Evolutionary conservation across 2,113 vertebrate species (phyloP).

Genomic region (Tachysurus fulvidraco): DNA sequence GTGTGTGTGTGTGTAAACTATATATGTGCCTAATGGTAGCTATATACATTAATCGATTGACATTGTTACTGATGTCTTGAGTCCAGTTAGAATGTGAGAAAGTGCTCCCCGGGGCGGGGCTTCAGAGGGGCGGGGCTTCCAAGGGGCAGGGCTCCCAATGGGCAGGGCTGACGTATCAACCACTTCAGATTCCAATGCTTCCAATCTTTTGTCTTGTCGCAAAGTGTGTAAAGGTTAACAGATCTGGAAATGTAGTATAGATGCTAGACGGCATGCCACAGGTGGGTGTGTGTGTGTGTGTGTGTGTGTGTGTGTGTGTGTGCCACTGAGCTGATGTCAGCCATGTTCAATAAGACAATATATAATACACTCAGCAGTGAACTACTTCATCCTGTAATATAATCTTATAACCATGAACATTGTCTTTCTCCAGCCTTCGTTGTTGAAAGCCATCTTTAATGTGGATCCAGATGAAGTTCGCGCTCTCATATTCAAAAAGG

Average conservation of each 20-base stretch:
- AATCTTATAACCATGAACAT: not conserved
- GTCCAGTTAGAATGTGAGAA: not conserved
- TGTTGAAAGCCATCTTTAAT: conserved; percentile 99
- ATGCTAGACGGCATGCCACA: not conserved
- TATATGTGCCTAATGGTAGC: not conserved
- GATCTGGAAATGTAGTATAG: not conserved
- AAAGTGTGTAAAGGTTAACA: not conserved
- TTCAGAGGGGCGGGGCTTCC: not conserved
- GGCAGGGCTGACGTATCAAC: not conserved
- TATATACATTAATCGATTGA: not conserved
- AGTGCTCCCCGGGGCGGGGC: too few relatives aligned
- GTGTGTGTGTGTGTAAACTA: not conserved
- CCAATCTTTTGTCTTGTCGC: not conserved
- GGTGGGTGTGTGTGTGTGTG: too few relatives aligned
- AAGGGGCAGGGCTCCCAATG: not conserved
- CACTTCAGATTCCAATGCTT: not conserved
- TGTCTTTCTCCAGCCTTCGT: conserved; percentile 78
- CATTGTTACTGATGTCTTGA: not conserved
- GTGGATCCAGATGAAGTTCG: conserved; percentile 98
- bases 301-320: too few relatives aligned
- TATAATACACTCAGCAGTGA: not conserved
- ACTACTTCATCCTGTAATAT: not conserved
- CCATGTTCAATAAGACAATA: not conserved
- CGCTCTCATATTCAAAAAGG: conserved; percentile 98
- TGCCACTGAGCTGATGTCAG: not conserved